A percentile compares a stretch with the other conserved stretches of the same genome.
Conservation (phyloP, 1,140 invertebrate species). For the Lordiphosa stackelbergi region DNA sequence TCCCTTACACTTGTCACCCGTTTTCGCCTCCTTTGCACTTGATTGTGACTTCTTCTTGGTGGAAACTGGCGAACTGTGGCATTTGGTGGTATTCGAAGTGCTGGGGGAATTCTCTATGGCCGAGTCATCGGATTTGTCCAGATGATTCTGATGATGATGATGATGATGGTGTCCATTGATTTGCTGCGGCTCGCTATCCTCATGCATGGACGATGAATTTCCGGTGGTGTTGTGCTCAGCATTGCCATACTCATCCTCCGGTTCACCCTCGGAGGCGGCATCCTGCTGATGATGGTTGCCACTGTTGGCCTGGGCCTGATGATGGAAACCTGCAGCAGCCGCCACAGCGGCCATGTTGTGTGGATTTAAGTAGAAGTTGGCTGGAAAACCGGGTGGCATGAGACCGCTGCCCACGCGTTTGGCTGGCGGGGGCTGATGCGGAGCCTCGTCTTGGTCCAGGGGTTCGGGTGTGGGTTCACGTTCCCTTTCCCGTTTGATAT, state of each 20-base stretch:
- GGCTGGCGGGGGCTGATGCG: constrained; percentile 78
- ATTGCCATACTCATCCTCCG: constrained; percentile 58
- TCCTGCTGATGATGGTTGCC: constrained; percentile 47
- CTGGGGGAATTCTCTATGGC: constrained; percentile 73
- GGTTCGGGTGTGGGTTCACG: constrained; percentile 76
- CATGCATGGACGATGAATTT: constrained; percentile 57
- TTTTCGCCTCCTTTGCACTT: constrained; percentile 18
- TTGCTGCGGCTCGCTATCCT: constrained; percentile 50
- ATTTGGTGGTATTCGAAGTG: constrained; percentile 64
- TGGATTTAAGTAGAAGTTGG: constrained; percentile 71
- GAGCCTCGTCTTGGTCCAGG: constrained; percentile 53
- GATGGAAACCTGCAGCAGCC: constrained; percentile 62
- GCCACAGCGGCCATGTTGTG: constrained; percentile 75
- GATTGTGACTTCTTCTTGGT: constrained; percentile 60
- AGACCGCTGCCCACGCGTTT: constrained; percentile 78
- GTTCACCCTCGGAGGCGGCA: constrained; percentile 59
- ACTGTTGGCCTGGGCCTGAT: constrained; percentile 51
- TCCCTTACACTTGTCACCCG: constrained; percentile 4
- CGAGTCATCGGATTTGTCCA: constrained; percentile 72
- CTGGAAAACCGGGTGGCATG: constrained; percentile 62
- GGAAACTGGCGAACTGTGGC: constrained; percentile 67
- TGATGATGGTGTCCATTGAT: constrained; percentile 54
- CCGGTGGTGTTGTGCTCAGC: constrained; percentile 60
- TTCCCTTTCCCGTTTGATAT: constrained; percentile 82
- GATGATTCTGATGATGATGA: constrained; percentile 56